Percentiles rank a stretch among this genome's conserved stretches.
phyloP scores from a whole-genome alignment of 1,140 invertebrate species.

The Apis florea region DNA sequence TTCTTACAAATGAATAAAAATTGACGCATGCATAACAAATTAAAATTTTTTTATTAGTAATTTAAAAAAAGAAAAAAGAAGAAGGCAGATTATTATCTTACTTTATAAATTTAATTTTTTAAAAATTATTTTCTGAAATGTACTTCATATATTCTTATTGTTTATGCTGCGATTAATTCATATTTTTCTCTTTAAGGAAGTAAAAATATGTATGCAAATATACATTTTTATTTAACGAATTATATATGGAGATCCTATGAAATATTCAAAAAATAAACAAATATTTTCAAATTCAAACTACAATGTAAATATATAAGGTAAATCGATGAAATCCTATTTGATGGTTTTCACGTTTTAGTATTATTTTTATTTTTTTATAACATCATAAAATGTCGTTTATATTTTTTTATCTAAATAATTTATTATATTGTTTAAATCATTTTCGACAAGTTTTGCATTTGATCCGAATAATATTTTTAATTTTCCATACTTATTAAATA shows the following conservation, averaged over 20 bases:
- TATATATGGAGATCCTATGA: slow-evolving; percentile 15
- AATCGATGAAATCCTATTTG: slow-evolving; percentile 39
- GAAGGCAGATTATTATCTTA: neutral
- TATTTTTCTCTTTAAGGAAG: slow-evolving; percentile 42
- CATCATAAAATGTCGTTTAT: neutral
- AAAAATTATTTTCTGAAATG: neutral
- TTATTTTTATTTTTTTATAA: slow-evolving; percentile 25
- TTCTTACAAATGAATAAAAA: slow-evolving; percentile 16
- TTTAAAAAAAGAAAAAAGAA: neutral
- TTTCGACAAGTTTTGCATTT: slow-evolving; percentile 16
- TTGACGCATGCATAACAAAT: neutral
- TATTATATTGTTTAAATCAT: slow-evolving; percentile 30
- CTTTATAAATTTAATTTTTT: neutral
- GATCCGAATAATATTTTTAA: slow-evolving; percentile 22
- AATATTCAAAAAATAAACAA: slow-evolving; percentile 25
- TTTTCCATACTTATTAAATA: slow-evolving; percentile 25
- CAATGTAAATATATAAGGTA: slow-evolving; percentile 45
- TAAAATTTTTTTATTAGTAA: neutral
- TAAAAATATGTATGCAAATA: slow-evolving; percentile 43
- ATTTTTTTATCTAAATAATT: slow-evolving; percentile 21
- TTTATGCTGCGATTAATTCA: slow-evolving; percentile 13
- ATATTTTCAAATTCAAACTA: slow-evolving; percentile 24
- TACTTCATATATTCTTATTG: slow-evolving; percentile 11
- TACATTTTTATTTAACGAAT: slow-evolving; percentile 40
- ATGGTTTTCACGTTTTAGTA: slow-evolving; percentile 24